Conservation (phyloP, 35 echinoderm and acorn worm species). For the Stichopus chloronotus region DNA sequence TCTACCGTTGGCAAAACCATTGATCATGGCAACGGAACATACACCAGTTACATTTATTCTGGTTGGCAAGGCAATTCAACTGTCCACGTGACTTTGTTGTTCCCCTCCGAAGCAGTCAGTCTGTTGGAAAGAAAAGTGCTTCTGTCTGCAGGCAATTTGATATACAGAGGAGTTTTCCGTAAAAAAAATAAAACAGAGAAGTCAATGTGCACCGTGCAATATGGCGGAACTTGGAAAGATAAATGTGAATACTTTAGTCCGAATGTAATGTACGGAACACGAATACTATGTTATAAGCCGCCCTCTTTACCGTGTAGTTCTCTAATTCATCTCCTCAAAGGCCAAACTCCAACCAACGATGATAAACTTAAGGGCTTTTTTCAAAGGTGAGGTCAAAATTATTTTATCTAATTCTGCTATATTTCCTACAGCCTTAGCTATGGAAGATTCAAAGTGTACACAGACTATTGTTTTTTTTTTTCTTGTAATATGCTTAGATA, state of each 20-base stretch:
- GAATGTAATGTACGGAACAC: background rate
- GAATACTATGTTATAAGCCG: conserved; percentile 16
- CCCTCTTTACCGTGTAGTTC: background rate
- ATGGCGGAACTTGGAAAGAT: conserved; percentile 27
- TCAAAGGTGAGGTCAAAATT: background rate
- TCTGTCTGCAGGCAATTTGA: background rate
- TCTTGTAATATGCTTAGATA: no score
- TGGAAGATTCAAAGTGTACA: no score
- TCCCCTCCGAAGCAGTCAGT: background rate
- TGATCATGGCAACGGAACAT: conserved; percentile 22
- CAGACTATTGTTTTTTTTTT: no score
- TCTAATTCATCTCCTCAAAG: background rate
- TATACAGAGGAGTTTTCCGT: background rate
- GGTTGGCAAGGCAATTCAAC: conserved; percentile 2
- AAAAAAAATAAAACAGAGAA: conserved; percentile 23
- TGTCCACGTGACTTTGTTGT: background rate
- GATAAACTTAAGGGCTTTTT: background rate
- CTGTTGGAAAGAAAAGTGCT: background rate
- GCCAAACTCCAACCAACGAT: background rate
- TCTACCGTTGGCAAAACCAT: background rate
- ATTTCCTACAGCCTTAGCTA: no score
- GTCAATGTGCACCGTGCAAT: background rate
- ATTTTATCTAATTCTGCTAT: no score
- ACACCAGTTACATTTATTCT: background rate
- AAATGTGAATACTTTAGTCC: conserved; percentile 24